Evolutionary conservation across 2,888 invertebrate genomes (phyloP), one percentile per base, ranked within the genome.

Genomic region (Nymphalis polychloros): DNA sequence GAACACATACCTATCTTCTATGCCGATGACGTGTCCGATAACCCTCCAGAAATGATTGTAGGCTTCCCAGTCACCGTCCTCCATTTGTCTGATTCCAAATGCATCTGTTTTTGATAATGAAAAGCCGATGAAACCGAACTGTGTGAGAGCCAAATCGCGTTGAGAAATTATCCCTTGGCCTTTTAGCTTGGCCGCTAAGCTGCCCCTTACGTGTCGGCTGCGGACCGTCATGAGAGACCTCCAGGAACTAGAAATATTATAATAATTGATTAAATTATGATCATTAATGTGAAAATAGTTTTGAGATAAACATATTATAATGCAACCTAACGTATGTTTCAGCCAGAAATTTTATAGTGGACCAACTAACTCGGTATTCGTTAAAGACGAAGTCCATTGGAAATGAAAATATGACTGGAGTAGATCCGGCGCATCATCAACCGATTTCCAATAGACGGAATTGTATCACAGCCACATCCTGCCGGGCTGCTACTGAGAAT

Each of bases 101-200:
- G 93, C 84, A 67, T 95, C 92, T 0, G 95, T 93, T 63, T 94
- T 94, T 7, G 96, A 80, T 0, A 97, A 82, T 0, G 94, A 91
- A 74, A 95, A 95, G 0, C 97, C 98, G 81, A 98, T 94, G 82
- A 98, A 98, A 4, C 97, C 97, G 81, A 97, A 97, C 85, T 97
- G 97, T 0, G 98, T 97, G 13, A 98, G 83, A 0, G 96, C 96
- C 94, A 98, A 94, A 81, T 98, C 97, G 73, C 95, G 94, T 83
- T 98, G 98, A 0, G 95, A 95, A 48, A 97, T 95, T 49, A 92
- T 88, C 0, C 94, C 94, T 3, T 90, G 75, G 8, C 93, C 90
- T 86, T 85, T 84, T 2, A 82, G 60, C 66, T 84, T 86, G 16
- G 93, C 85, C 0, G 89, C 85, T 23, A 93, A 88, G 52, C 94